Evolutionary conservation across 2,888 invertebrate species (phyloP).

Genomic region (Carterocephalus palaemon): DNA sequence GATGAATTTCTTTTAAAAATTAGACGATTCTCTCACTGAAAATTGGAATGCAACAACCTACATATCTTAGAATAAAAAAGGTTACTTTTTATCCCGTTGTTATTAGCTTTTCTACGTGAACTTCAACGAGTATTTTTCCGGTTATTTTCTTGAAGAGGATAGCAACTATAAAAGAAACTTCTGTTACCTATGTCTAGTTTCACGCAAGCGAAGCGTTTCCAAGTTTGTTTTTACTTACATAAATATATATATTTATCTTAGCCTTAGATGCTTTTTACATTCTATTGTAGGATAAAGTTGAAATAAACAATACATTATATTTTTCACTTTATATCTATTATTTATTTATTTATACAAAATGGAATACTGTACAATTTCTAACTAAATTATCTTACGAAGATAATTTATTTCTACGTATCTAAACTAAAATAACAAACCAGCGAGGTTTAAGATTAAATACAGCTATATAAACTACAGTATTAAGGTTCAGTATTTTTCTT

Average conservation of each 20-base stretch:
- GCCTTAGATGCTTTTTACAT: background rate
- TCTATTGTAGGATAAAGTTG: background rate
- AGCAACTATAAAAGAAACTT: too few relatives aligned
- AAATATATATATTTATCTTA: background rate
- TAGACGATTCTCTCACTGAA: too few relatives aligned
- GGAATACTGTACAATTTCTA: slow-evolving; percentile 27
- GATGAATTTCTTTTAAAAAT: too few relatives aligned
- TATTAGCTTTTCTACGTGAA: too few relatives aligned
- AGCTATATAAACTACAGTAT: slow-evolving; percentile 1
- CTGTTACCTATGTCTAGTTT: too few relatives aligned
- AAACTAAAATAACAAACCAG: slow-evolving; percentile 7
- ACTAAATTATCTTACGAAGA: slow-evolving; percentile 11
- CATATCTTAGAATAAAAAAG: too few relatives aligned
- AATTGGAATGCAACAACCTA: too few relatives aligned
- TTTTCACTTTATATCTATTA: slow-evolving; percentile 23
- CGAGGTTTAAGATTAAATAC: slow-evolving; percentile 7
- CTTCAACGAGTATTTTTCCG: too few relatives aligned
- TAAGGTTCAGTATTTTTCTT: background rate
- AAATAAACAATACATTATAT: background rate
- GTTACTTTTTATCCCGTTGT: background rate
- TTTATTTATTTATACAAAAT: slow-evolving; percentile 24
- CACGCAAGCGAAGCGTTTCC: background rate
- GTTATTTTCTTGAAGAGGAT: too few relatives aligned
- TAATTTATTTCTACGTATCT: background rate
- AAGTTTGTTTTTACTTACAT: background rate